Conservation (phyloP, 1,140 invertebrate genomes). For the Brachionus paranguensis region DNA sequence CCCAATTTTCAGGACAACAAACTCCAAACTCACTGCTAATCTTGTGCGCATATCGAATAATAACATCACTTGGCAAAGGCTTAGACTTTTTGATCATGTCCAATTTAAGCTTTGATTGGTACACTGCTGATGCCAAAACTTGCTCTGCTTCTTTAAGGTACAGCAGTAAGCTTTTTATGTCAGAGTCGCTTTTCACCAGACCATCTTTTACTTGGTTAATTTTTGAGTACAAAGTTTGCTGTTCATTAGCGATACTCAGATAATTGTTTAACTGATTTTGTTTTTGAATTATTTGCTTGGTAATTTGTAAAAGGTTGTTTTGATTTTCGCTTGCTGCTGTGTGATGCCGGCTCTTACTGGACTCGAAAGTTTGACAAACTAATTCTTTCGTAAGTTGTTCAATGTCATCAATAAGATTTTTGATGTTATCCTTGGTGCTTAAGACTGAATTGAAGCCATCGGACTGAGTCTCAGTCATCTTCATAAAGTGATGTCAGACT, state of each 20-base stretch:
- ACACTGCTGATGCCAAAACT: conserved; percentile 28
- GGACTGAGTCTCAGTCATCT: conserved; percentile 6
- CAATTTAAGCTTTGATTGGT: conserved; percentile 25
- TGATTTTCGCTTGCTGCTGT: background rate
- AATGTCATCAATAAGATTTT: conserved; percentile 5
- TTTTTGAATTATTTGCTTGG: conserved; percentile 26
- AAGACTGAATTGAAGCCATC: conserved; percentile 27
- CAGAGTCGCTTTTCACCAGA: background rate
- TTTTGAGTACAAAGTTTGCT: background rate
- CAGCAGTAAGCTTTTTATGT: conserved; percentile 15
- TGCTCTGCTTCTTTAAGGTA: conserved; percentile 38
- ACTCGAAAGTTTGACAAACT: background rate
- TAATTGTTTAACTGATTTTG: conserved; percentile 22
- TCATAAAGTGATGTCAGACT: background rate
- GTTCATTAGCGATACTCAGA: background rate
- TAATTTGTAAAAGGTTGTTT: conserved; percentile 19
- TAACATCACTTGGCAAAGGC: background rate
- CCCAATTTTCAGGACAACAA: conserved; percentile 30
- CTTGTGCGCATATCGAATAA: conserved; percentile 29
- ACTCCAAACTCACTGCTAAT: background rate
- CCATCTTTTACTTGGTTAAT: conserved; percentile 20
- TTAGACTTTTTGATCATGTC: conserved; percentile 20
- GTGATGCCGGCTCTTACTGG: background rate
- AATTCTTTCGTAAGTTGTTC: conserved; percentile 7
- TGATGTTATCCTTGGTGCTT: conserved; percentile 21